A percentile compares a stretch with the other conserved stretches of the same genome.
Conservation (phyloP, 2,888 invertebrate species). For the Cartodere bifasciata region DNA sequence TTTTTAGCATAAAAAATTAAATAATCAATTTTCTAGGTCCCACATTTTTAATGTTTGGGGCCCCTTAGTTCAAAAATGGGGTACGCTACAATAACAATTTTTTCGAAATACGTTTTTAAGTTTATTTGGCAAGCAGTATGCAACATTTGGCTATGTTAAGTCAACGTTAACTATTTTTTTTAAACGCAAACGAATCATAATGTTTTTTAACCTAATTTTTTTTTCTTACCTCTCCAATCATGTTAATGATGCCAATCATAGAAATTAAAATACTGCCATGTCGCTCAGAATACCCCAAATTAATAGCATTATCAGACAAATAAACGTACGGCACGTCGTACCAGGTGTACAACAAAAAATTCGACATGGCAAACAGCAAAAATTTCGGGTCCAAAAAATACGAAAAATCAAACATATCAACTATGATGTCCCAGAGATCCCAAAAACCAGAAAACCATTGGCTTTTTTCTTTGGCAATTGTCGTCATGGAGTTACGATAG, state of each 20-base stretch:
- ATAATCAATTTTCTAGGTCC: too few species aligned
- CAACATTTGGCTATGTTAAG: too few species aligned
- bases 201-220: too few species aligned
- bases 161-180: too few species aligned
- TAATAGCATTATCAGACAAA: slow-evolving; percentile 64
- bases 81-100: too few species aligned
- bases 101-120: too few species aligned
- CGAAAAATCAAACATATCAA: slow-evolving; percentile 70
- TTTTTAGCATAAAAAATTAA: too few species aligned
- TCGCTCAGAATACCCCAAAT: slow-evolving; percentile 54
- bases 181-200: too few species aligned
- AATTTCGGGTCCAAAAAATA: slow-evolving; percentile 64
- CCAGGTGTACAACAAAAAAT: slow-evolving; percentile 84
- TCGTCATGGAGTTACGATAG: slow-evolving; percentile 74
- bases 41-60: too few species aligned
- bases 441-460: slow-evolving; percentile 61
- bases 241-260: slow-evolving; percentile 77
- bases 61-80: too few species aligned
- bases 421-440: slow-evolving; percentile 65
- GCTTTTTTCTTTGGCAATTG: slow-evolving; percentile 67
- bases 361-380: slow-evolving; percentile 71
- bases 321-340: slow-evolving; percentile 90
- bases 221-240: slow-evolving; percentile 68
- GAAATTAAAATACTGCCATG: slow-evolving; percentile 74
- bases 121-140: too few species aligned